Base-by-base conservation (phyloP, 2,797 vertebrate genomes). In the Odontamblyopus rebecca region DNA sequence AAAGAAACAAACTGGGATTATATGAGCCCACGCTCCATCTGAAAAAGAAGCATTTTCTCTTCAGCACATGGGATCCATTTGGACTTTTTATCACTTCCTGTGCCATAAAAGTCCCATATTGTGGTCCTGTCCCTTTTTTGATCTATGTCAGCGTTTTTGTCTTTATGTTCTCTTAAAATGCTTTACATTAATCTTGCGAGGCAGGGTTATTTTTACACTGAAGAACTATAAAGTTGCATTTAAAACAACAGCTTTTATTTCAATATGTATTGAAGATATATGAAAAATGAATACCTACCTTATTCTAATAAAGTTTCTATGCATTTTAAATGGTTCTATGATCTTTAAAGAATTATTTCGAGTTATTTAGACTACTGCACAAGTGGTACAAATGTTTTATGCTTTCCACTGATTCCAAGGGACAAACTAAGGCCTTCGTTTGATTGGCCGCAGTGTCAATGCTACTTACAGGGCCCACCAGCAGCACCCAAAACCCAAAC, bases 21-120 rank as follows among this genome's bases (percentile, higher is more conserved):
- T 89, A 84, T 69, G 44, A 2, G 1, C 73, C 6, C 19, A 48
- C 1, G 69, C 69, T 84, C 71, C 68, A 67, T 35, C 75, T 77
- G 65, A 85, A 87, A 67, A 72, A 78, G 70, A 81, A 76, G 60
- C 81, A 79, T 76, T 90, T 38, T 86, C 19, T 87, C 32, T 84
- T 77, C 51, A 85, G 83, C 92, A 94, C 87, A 91, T 94, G 93
- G 93, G 81, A 85, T 88, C 44, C 69, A 89, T 93, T 93, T 93
- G 70, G 83, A 89, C 77, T 91, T 93, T 38, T 93, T 92, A 93
- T 91, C 84, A 91, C 91, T 92, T 93, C 92, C 92, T 87, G 89
- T 71, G 80, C 86, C 81, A 83, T 92, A 91, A 92, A 93, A 87
- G 78, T 73, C 69, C 69, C 81, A 89, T 85, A 89, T 85, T 91